These are phyloP conservation scores for Cyclina sinensis DNA, from an alignment of 1,140 invertebrate genomes.

Conservation along the genomic window DNA sequence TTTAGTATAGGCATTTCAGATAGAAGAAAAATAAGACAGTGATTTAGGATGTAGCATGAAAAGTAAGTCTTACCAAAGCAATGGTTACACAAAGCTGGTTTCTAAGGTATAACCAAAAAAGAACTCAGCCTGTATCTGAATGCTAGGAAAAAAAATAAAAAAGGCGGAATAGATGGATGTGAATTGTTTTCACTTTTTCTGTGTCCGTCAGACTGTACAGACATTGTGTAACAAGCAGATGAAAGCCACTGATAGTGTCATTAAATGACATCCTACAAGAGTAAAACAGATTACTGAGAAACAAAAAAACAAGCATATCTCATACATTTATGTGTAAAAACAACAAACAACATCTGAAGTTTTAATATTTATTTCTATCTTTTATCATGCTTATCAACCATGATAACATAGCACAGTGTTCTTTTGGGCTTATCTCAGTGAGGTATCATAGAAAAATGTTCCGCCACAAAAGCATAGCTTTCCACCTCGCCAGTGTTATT, in stretches of 20 bases:
- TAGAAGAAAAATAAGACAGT: too few relatives aligned
- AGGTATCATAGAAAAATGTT: constrained; percentile 46
- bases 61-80: too few relatives aligned
- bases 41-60: too few relatives aligned
- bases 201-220: constrained; percentile 18
- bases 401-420: constrained; percentile 61
- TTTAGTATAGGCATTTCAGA: too few relatives aligned
- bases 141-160: too few relatives aligned
- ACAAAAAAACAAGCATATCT: constrained; percentile 35
- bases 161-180: background rate
- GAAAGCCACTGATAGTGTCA: constrained; percentile 16
- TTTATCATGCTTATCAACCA: constrained; percentile 38
- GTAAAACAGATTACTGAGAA: constrained; percentile 30
- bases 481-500: constrained; percentile 45
- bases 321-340: constrained; percentile 52
- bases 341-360: constrained; percentile 47
- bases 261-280: constrained; percentile 39
- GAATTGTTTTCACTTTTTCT: constrained; percentile 25
- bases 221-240: constrained; percentile 43
- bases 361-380: constrained; percentile 63
- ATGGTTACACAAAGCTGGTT: too few relatives aligned
- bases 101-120: too few relatives aligned
- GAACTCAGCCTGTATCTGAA: too few relatives aligned
- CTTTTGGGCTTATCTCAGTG: constrained; percentile 32
- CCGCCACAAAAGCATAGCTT: constrained; percentile 57